Percentiles rank a stretch among this genome's conserved stretches.
phyloP scores from a whole-genome alignment of 2,797 vertebrate species.

The Linurgus olivaceus region DNA sequence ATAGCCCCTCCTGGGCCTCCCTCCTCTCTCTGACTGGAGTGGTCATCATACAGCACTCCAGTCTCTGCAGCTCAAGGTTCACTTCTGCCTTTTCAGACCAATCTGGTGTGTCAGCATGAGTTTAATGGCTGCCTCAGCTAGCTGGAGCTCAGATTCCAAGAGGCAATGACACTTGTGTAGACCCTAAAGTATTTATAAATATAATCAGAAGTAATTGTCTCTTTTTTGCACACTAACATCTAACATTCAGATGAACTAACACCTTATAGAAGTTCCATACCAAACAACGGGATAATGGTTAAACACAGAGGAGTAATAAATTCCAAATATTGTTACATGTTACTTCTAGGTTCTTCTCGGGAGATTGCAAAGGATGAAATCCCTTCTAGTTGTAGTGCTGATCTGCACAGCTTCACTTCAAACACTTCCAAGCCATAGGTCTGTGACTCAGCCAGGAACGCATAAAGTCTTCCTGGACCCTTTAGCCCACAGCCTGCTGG shows the following conservation, averaged over 20 bases:
- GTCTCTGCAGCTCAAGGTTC: not conserved
- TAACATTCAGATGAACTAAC: not conserved
- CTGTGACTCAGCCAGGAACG: not conserved
- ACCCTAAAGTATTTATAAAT: not conserved
- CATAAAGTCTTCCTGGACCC: not conserved
- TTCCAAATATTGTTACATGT: not conserved
- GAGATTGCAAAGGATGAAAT: not conserved
- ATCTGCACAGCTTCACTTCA: not conserved
- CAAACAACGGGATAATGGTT: not conserved
- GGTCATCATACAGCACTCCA: not conserved
- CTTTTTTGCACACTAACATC: not conserved
- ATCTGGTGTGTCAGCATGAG: not conserved
- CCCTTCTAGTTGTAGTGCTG: not conserved
- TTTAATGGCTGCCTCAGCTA: not conserved
- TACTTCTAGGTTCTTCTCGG: not conserved
- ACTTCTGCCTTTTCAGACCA: not conserved
- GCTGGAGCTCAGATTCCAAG: not conserved
- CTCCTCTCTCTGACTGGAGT: not conserved
- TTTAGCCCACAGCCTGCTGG: not conserved
- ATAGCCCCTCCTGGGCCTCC: not conserved
- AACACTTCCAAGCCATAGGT: not conserved
- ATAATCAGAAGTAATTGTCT: not conserved
- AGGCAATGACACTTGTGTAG: not conserved
- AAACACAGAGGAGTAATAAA: not conserved
- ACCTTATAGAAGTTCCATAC: not conserved